phyloP scores from a whole-genome alignment of 2,888 invertebrate genomes.

The Aethes cnicana region DNA sequence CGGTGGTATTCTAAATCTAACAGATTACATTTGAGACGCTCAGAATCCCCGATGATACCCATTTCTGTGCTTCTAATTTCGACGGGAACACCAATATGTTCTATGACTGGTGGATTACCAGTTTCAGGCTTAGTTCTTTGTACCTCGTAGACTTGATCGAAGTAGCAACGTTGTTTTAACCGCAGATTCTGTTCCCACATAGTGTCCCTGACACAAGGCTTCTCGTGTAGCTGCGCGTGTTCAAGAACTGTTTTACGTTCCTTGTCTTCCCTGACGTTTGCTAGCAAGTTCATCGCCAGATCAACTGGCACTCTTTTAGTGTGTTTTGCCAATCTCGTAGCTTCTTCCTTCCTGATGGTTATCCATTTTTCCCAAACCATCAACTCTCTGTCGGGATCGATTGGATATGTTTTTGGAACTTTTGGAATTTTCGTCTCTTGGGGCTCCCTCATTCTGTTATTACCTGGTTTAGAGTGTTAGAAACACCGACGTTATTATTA shows the following conservation, averaged over 20 bases:
- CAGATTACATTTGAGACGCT: conserved; percentile 44
- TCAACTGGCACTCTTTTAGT: conserved; percentile 54
- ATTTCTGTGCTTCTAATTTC: conserved; percentile 60
- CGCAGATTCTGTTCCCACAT: conserved; percentile 61
- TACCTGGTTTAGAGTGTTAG: not conserved
- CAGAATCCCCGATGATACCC: conserved; percentile 50
- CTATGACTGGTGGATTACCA: conserved; percentile 55
- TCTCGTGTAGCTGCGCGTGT: conserved; percentile 58
- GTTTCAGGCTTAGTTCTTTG: conserved; percentile 59
- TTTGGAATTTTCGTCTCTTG: conserved; percentile 15
- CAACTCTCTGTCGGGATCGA: conserved; percentile 57
- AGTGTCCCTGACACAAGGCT: conserved; percentile 49
- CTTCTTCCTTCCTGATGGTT: conserved; percentile 61
- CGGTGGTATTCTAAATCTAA: conserved; percentile 52
- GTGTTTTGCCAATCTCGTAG: conserved; percentile 45
- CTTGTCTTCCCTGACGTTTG: conserved; percentile 55
- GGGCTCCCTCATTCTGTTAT: not conserved
- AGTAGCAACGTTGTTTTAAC: conserved; percentile 56
- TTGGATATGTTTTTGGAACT: conserved; percentile 36
- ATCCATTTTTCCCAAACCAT: conserved; percentile 71
- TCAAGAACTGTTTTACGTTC: conserved; percentile 63
- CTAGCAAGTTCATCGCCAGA: conserved; percentile 63
- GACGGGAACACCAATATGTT: conserved; percentile 62
- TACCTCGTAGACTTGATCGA: conserved; percentile 60
- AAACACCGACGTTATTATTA: too few relatives aligned